A percentile compares a stretch with the other conserved stretches of the same genome.
Conservation (phyloP, 1,140 invertebrate species). For the Calephelis virginiensis region DNA sequence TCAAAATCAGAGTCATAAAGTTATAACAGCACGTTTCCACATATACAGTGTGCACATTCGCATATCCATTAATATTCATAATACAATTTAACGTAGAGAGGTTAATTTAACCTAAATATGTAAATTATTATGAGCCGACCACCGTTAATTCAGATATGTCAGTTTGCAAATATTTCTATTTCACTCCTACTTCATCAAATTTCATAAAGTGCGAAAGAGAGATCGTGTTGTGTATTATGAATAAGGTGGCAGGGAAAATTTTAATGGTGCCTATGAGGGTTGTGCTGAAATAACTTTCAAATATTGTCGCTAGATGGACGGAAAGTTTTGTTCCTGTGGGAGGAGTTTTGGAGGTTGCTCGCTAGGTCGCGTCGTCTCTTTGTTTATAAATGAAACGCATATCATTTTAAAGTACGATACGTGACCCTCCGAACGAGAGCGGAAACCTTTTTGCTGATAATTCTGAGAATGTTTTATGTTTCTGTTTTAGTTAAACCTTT, state of each 20-base stretch:
- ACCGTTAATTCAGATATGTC: conserved; percentile 74
- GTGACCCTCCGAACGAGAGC: conserved; percentile 34
- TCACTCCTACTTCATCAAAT: conserved; percentile 30
- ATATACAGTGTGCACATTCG: conserved; percentile 54
- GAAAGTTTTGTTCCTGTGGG: conserved; percentile 72
- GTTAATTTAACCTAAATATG: conserved; percentile 79
- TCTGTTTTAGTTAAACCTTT: no score
- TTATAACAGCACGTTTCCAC: neutral
- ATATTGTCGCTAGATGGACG: conserved; percentile 78
- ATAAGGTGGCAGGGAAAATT: conserved; percentile 76
- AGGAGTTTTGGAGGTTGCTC: conserved; percentile 45
- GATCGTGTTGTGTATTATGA: conserved; percentile 65
- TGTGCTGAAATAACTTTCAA: conserved; percentile 78
- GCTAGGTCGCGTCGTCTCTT: conserved; percentile 54
- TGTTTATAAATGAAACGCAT: conserved; percentile 75
- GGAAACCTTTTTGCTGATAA: no score
- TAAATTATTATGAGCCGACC: conserved; percentile 78
- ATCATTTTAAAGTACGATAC: conserved; percentile 66
- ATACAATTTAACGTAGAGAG: conserved; percentile 76
- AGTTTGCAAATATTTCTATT: conserved; percentile 68
- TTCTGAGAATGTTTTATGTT: no score
- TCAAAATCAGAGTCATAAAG: conserved; percentile 62
- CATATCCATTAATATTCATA: conserved; percentile 76
- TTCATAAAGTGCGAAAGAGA: conserved; percentile 37
- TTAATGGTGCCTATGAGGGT: conserved; percentile 77